Conservation (phyloP, 2,888 invertebrate species). For the Tryphoninae sp. region DNA sequence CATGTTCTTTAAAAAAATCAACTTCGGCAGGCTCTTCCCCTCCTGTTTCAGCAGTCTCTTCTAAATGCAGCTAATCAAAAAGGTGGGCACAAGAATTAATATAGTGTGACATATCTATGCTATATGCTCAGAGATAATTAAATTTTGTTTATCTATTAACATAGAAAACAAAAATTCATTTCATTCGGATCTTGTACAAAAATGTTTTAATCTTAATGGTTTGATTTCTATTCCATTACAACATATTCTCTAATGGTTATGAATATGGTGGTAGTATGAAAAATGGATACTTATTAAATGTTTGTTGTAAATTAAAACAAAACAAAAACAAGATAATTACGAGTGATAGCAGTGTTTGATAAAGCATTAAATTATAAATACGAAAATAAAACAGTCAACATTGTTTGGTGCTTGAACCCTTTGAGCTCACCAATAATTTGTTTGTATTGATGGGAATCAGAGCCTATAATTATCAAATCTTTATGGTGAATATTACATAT, state of each 20-base stretch:
- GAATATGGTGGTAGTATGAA: no score
- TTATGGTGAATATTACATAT: conserved; percentile 40
- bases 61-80: conserved; percentile 87
- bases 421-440: conserved; percentile 76
- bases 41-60: conserved; percentile 84
- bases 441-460: conserved; percentile 73
- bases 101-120: background rate
- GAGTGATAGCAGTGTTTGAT: background rate
- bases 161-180: no score
- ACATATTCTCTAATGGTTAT: no score
- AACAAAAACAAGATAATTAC: conserved; percentile 24
- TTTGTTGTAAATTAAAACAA: conserved; percentile 10
- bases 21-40: conserved; percentile 88
- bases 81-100: conserved; percentile 31
- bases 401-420: conserved; percentile 23
- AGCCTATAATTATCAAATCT: conserved; percentile 76
- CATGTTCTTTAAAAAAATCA: conserved; percentile 96
- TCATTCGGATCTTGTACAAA: no score
- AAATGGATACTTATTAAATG: background rate
- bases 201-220: no score
- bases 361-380: conserved; percentile 10
- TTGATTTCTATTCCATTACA: no score
- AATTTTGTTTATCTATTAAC: background rate
- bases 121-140: background rate
- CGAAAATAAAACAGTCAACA: conserved; percentile 36